phyloP scores from a whole-genome alignment of 92 coral and sea anemone genomes.

The Paramuricea clavata region DNA sequence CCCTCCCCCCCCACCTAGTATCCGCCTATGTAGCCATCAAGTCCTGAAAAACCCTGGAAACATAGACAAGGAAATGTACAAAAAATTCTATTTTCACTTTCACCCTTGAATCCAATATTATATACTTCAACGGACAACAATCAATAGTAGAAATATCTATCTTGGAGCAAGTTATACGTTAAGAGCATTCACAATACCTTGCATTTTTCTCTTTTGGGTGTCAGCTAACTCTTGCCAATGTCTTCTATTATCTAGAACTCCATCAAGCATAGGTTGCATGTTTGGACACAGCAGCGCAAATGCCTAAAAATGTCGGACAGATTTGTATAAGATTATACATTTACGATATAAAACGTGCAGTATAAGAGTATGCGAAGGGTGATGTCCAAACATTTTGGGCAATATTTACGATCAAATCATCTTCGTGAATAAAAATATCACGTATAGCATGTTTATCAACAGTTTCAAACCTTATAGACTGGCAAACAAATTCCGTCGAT shows the following conservation, averaged over 20 bases:
- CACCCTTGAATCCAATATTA: too few relatives aligned
- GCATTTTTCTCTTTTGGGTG: constrained; percentile 80
- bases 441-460: background rate
- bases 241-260: constrained; percentile 89
- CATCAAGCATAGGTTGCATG: constrained; percentile 80
- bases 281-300: constrained; percentile 77
- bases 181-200: constrained; percentile 43
- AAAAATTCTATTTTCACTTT: too few relatives aligned
- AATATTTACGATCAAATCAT: background rate
- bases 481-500: constrained; percentile 96
- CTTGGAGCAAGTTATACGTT: background rate
- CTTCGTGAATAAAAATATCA: background rate
- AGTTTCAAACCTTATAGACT: constrained; percentile 81
- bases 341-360: too few relatives aligned
- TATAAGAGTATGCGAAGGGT: too few relatives aligned
- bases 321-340: background rate
- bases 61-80: too few relatives aligned
- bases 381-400: too few relatives aligned
- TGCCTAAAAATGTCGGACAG: constrained; percentile 67
- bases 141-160: background rate
- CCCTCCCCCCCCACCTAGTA: too few relatives aligned
- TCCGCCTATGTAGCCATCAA: too few relatives aligned
- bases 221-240: constrained; percentile 97
- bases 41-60: too few relatives aligned
- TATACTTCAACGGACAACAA: background rate